A percentile compares a stretch with the other conserved stretches of the same genome.
Conservation (phyloP, 2,113 vertebrate species). For the Sisor rabdophorus region DNA sequence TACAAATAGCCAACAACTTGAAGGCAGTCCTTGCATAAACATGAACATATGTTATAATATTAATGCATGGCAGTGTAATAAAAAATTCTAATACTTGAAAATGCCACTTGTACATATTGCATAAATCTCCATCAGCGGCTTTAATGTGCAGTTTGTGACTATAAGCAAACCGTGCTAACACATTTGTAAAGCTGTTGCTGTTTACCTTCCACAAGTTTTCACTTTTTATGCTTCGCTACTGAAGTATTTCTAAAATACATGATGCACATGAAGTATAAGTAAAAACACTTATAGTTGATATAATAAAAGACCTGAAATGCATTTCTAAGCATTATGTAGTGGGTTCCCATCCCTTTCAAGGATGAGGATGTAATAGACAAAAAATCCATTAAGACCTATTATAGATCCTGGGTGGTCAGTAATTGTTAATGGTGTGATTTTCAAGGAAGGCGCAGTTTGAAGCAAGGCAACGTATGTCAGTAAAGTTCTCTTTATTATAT, state of each 20-base stretch:
- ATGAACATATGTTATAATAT: not conserved
- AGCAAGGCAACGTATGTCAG: constrained; percentile 1
- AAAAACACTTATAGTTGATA: not conserved
- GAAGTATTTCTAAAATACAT: too few relatives aligned
- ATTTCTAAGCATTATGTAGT: constrained; percentile 7
- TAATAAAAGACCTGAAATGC: not conserved
- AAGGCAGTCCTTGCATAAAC: not conserved
- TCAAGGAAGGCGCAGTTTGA: not conserved
- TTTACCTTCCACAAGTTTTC: not conserved
- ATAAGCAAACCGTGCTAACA: constrained; percentile 15
- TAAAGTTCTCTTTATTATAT: too few relatives aligned
- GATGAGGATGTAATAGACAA: constrained; percentile 24
- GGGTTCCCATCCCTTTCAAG: constrained; percentile 4
- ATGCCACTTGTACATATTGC: not conserved
- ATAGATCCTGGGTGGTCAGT: constrained; percentile 37
- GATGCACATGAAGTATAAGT: too few relatives aligned
- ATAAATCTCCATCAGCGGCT: not conserved
- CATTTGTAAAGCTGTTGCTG: not conserved
- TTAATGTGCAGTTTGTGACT: not conserved
- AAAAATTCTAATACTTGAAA: not conserved
- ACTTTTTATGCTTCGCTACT: constrained; percentile 2
- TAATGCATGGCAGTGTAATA: not conserved
- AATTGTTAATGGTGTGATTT: constrained; percentile 39
- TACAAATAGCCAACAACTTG: not conserved
- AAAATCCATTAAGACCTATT: constrained; percentile 36